phyloP scores from a whole-genome alignment of 2,888 invertebrate genomes.

The Perizoma affinitatum region DNA sequence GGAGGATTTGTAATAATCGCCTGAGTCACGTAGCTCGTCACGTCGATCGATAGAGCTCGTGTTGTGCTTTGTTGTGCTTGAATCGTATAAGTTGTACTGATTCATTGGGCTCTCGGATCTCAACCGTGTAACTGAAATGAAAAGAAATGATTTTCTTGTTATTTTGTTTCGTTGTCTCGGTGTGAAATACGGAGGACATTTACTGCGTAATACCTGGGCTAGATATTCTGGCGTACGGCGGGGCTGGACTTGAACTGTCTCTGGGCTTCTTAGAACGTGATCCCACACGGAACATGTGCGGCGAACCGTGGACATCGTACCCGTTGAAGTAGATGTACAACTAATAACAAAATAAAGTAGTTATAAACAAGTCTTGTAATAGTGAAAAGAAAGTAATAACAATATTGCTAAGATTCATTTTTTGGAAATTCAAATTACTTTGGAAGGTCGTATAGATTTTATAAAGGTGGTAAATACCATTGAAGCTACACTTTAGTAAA shows the following conservation, averaged over 20 bases:
- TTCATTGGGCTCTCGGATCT: constrained; percentile 79
- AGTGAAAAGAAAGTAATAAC: too few species aligned
- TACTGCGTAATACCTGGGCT: constrained; percentile 68
- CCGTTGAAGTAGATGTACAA: constrained; percentile 98
- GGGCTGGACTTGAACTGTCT: constrained; percentile 72
- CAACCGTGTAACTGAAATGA: constrained; percentile 70
- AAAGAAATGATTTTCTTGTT: constrained; percentile 13
- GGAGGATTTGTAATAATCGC: constrained; percentile 75
- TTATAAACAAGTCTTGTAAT: not conserved
- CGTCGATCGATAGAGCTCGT: constrained; percentile 73
- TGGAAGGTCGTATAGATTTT: too few species aligned
- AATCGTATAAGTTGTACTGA: constrained; percentile 70
- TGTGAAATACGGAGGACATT: not conserved
- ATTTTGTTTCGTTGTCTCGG: constrained; percentile 4
- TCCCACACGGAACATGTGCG: constrained; percentile 94
- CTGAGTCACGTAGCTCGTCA: constrained; percentile 72
- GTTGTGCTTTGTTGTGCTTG: constrained; percentile 61
- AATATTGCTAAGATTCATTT: too few species aligned
- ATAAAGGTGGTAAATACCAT: too few species aligned
- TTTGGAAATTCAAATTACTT: not conserved
- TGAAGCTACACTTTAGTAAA: too few species aligned
- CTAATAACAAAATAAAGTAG: constrained; percentile 60
- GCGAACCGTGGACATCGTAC: constrained; percentile 91
- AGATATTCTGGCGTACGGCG: constrained; percentile 81
- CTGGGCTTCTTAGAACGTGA: constrained; percentile 85